Percentiles rank a stretch among this genome's conserved stretches.
Evolutionary conservation across 1,140 invertebrate genomes (phyloP).

Genomic region (Pogonomyrmex californicus): DNA sequence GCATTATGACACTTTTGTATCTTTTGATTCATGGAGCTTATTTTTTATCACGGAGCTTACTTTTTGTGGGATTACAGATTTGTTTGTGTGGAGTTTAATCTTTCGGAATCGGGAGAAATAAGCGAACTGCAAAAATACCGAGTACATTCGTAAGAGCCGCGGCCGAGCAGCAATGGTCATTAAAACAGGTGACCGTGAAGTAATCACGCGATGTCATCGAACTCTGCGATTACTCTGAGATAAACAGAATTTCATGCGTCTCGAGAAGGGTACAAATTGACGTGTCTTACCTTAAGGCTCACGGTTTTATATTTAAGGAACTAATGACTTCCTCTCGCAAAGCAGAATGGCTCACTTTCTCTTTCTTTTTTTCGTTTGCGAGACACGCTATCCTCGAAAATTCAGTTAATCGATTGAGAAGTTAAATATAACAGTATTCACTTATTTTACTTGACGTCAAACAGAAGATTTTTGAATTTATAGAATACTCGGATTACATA

Average conservation of each 20-base stretch:
- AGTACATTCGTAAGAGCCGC: conserved; percentile 43
- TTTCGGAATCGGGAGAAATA: conserved; percentile 17
- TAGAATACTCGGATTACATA: background rate
- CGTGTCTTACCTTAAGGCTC: conserved; percentile 37
- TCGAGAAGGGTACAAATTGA: conserved; percentile 63
- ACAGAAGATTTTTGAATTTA: background rate
- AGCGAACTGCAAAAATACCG: background rate
- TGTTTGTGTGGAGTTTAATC: background rate
- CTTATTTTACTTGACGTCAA: conserved; percentile 5
- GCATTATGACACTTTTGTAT: background rate
- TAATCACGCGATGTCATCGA: conserved; percentile 65
- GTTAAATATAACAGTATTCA: background rate
- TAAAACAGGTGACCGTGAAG: conserved; percentile 64
- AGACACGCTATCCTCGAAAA: background rate
- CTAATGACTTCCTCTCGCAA: conserved; percentile 49
- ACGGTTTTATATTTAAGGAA: conserved; percentile 55
- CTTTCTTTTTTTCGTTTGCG: background rate
- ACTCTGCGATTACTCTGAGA: conserved; percentile 61
- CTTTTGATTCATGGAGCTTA: background rate
- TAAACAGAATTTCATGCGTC: conserved; percentile 60
- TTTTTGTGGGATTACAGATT: background rate
- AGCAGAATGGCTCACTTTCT: background rate
- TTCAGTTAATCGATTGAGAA: background rate
- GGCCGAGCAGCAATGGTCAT: conserved; percentile 46
- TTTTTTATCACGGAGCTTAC: background rate